Conservation (phyloP, 2,113 vertebrate species). For the Serinus canaria region DNA sequence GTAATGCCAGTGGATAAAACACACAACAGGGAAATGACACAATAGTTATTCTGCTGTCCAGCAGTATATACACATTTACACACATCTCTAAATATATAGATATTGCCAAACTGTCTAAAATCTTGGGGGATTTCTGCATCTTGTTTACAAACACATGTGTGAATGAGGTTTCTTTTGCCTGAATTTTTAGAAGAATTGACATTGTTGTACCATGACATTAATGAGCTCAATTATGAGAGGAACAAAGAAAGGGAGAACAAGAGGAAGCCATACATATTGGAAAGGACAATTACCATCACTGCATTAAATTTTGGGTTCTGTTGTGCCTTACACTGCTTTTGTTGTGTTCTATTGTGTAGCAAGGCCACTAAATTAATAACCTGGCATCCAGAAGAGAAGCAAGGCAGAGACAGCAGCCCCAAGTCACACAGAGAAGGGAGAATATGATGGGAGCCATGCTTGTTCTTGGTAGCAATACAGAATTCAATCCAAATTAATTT, state of each 20-base stretch:
- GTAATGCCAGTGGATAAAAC: neutral
- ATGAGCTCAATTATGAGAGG: neutral
- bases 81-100: too few species aligned
- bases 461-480: neutral
- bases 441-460: neutral
- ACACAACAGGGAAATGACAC: neutral
- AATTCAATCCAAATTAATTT: neutral
- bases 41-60: neutral
- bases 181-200: neutral
- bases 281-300: neutral
- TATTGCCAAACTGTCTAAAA: neutral
- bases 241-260: neutral
- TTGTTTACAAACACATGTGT: conserved; percentile 14
- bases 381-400: neutral
- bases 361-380: neutral
- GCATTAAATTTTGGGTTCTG: conserved; percentile 16
- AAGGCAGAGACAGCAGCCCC: neutral
- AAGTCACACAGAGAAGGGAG: neutral
- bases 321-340: neutral
- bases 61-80: neutral
- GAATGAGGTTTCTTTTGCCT: neutral
- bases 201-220: neutral
- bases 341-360: neutral
- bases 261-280: neutral
- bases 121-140: neutral